A percentile compares a stretch with the other conserved stretches of the same genome.
Conservation (phyloP, 2,888 invertebrate genomes). For the Polietes domitor region DNA sequence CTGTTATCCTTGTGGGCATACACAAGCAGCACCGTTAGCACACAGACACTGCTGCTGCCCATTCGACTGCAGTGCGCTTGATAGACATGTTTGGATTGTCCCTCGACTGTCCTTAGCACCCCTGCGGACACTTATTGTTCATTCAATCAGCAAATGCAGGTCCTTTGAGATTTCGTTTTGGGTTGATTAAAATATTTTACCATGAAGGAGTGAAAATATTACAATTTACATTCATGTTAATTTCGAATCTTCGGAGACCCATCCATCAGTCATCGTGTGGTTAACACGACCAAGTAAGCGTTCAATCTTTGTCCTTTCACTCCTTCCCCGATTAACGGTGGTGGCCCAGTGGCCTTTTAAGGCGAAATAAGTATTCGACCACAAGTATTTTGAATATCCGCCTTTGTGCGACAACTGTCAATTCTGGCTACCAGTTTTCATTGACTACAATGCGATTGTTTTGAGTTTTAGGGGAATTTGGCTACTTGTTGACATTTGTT, state of each 20-base stretch:
- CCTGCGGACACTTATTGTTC: not conserved
- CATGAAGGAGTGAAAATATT: constrained; percentile 48
- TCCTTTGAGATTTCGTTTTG: constrained; percentile 26
- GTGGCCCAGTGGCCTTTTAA: not conserved
- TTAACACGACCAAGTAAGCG: constrained; percentile 59
- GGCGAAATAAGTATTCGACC: not conserved
- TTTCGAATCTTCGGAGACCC: constrained; percentile 55
- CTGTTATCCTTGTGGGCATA: not conserved
- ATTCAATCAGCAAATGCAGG: not conserved
- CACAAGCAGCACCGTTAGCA: not conserved
- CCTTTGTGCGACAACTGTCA: constrained; percentile 41
- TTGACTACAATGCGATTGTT: constrained; percentile 16
- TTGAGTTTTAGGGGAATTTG: not conserved
- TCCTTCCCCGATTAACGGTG: constrained; percentile 1
- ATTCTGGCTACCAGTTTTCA: constrained; percentile 60
- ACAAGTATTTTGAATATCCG: not conserved
- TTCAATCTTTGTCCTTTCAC: constrained; percentile 46
- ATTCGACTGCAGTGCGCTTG: not conserved
- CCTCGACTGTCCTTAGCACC: constrained; percentile 13
- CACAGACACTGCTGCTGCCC: not conserved
- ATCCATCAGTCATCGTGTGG: constrained; percentile 63
- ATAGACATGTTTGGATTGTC: constrained; percentile 9
- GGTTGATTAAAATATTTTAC: constrained; percentile 29
- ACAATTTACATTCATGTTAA: constrained; percentile 29
- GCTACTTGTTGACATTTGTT: constrained; percentile 20